Conservation (phyloP, 2,797 vertebrate species). For the Notamacropus eugenii region DNA sequence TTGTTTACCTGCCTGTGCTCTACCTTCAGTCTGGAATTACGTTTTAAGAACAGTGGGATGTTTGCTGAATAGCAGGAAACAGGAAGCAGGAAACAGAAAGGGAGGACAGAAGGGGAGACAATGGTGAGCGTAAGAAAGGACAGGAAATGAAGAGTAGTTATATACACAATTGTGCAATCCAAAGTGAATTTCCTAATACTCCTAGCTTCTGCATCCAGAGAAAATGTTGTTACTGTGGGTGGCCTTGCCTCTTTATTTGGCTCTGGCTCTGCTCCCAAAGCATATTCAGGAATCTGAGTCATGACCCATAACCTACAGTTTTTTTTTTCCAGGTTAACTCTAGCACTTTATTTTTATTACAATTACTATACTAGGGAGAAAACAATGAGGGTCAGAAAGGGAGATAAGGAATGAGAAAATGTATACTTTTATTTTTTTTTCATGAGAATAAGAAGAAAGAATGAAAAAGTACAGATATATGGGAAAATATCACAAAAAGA, state of each 20-base stretch:
- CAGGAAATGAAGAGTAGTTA: neutral
- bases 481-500: constrained; percentile 8
- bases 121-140: neutral
- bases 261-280: constrained; percentile 5
- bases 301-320: neutral
- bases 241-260: constrained; percentile 28
- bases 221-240: neutral
- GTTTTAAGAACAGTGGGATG: neutral
- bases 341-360: neutral
- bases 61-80: neutral
- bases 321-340: neutral
- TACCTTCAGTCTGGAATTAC: neutral
- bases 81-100: neutral
- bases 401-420: neutral
- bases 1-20: neutral
- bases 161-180: neutral
- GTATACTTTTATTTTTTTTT: constrained; percentile 3
- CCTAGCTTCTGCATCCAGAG: constrained; percentile 27
- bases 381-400: neutral
- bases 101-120: neutral
- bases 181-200: constrained; percentile 3
- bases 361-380: neutral
- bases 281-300: constrained; percentile 41
- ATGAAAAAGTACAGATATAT: neutral
- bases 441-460: constrained; percentile 6